Percentiles rank a stretch among this genome's conserved stretches.
These are phyloP conservation scores for Trichopria drosophilae DNA, from an alignment of 2,888 invertebrate species.

Conservation along the genomic window DNA sequence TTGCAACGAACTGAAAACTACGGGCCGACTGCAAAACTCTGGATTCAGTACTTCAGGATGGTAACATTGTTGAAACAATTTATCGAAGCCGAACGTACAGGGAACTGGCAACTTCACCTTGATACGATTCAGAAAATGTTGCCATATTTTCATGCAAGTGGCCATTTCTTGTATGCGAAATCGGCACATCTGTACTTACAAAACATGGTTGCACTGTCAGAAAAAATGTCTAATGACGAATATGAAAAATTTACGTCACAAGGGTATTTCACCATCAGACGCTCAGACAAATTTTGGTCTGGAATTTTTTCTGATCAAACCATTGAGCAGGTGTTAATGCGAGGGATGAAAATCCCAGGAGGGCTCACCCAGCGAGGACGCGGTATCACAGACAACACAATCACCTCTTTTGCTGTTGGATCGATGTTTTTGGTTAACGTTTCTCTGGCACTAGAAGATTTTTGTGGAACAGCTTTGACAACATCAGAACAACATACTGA, in stretches of 20 bases:
- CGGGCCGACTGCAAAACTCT: conserved; percentile 28
- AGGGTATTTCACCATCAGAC: conserved; percentile 1
- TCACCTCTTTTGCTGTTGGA: neutral
- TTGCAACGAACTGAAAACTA: no score
- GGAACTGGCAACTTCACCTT: conserved; percentile 37
- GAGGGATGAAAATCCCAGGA: neutral
- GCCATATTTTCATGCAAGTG: conserved; percentile 41
- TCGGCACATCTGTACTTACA: conserved; percentile 45
- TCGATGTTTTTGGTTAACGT: conserved; percentile 1
- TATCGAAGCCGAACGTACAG: conserved; percentile 36
- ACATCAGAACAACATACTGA: no score
- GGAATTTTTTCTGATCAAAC: conserved; percentile 3
- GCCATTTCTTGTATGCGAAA: no score
- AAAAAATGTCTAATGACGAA: conserved; percentile 12
- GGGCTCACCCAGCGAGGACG: neutral
- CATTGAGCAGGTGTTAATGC: conserved; percentile 3
- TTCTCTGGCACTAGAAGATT: neutral
- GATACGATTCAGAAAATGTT: conserved; percentile 35
- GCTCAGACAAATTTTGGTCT: neutral
- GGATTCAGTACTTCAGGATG: conserved; percentile 29
- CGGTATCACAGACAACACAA: conserved; percentile 4
- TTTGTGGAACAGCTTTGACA: neutral
- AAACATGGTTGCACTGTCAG: conserved; percentile 35
- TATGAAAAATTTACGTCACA: conserved; percentile 3
- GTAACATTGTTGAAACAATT: conserved; percentile 28